phyloP scores from a whole-genome alignment of 2,797 vertebrate genomes.

The Brachymystax lenok region DNA sequence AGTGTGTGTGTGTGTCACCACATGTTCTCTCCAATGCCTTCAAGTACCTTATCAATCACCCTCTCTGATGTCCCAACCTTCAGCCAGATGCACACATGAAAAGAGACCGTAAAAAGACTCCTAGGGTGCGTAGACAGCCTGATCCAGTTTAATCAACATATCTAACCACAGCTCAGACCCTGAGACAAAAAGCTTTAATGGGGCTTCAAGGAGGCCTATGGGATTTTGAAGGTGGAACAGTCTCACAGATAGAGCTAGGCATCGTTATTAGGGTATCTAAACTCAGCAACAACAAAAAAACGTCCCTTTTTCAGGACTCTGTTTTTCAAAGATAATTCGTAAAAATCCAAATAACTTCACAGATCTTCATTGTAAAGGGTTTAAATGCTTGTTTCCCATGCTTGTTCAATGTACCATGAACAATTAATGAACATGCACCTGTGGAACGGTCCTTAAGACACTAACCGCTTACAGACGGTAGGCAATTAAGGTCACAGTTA shows the following conservation, averaged over 20 bases:
- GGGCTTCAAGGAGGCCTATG: neutral
- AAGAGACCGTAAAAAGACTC: neutral
- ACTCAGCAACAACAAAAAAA: no score
- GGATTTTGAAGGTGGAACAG: neutral
- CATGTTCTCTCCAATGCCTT: neutral
- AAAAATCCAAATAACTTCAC: no score
- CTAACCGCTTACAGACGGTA: no score
- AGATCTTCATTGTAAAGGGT: no score
- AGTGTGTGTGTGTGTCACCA: neutral
- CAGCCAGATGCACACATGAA: conserved; percentile 1
- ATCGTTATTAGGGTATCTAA: neutral
- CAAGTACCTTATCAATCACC: neutral
- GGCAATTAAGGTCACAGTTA: no score
- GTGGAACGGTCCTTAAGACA: no score
- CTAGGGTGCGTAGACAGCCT: neutral
- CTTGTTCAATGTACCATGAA: no score
- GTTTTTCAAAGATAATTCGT: no score
- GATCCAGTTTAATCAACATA: neutral
- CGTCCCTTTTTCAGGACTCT: no score
- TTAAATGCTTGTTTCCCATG: no score
- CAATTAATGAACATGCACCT: no score
- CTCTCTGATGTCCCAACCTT: neutral
- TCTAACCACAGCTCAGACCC: neutral
- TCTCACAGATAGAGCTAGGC: neutral
- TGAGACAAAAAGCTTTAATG: neutral